phyloP scores from a whole-genome alignment of 2,888 invertebrate species.

The Heteromurus nitidus region DNA sequence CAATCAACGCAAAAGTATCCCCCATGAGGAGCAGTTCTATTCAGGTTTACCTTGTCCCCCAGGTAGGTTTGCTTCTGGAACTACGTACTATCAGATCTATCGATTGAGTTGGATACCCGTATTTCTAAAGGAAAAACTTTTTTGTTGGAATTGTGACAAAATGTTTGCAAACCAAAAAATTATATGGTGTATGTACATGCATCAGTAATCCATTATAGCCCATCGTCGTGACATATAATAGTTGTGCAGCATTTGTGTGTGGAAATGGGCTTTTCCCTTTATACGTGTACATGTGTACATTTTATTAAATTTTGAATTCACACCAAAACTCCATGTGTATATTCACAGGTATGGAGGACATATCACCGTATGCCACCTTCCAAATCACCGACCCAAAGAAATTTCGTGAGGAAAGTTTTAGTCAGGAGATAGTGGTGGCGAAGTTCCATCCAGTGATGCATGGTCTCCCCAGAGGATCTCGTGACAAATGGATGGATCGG shows the following conservation, averaged over 20 bases:
- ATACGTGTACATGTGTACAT: no score
- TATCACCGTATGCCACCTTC: conserved; percentile 94
- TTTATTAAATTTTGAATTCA: no score
- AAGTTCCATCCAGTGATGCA: conserved; percentile 72
- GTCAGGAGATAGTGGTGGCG: conserved; percentile 72
- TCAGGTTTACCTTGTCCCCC: conserved; percentile 67
- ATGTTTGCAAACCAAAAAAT: no score
- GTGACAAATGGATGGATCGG: conserved; percentile 69
- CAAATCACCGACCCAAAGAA: conserved; percentile 85
- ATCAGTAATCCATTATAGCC: no score
- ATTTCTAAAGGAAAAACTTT: no score
- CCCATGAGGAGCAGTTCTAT: conserved; percentile 65
- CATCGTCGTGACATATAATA: no score
- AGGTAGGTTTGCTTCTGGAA: conserved; percentile 53
- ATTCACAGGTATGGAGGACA: conserved; percentile 83
- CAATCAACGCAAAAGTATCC: conserved; percentile 58
- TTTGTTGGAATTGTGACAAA: no score
- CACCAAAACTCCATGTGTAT: neutral
- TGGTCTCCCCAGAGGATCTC: conserved; percentile 67
- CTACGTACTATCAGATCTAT: no score
- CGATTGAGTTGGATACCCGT: no score
- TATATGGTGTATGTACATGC: no score
- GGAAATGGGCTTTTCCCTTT: no score
- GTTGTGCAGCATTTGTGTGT: no score
- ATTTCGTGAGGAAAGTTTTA: conserved; percentile 71